A percentile compares a stretch with the other conserved stretches of the same genome.
Evolutionary conservation across 2,113 vertebrate genomes (phyloP).

Genomic region (Emberiza fucata): DNA sequence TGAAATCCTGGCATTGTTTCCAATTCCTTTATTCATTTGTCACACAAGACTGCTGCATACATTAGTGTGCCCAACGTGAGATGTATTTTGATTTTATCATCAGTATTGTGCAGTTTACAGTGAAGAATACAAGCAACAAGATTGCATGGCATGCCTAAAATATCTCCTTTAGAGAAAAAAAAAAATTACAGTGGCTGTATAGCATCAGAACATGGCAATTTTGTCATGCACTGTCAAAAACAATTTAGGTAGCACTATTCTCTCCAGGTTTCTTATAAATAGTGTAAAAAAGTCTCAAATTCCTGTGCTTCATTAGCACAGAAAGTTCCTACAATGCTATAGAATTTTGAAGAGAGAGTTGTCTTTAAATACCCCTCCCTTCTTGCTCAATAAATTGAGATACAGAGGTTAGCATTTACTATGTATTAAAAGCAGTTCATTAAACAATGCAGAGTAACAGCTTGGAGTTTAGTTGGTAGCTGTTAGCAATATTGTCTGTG

Average conservation of each 20-base stretch:
- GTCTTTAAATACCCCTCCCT: constrained; percentile 6
- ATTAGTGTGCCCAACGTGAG: not conserved
- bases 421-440: constrained; percentile 68
- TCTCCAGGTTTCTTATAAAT: not conserved
- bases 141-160: not conserved
- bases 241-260: not conserved
- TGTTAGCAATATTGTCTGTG: constrained; percentile 68
- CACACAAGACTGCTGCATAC: not conserved
- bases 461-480: constrained; percentile 66
- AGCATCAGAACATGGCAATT: not conserved
- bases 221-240: not conserved
- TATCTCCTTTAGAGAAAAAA: not conserved
- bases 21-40: not conserved
- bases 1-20: not conserved
- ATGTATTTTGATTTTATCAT: not conserved
- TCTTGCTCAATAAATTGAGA: constrained; percentile 15
- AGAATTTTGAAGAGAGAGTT: not conserved
- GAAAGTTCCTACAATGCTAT: not conserved
- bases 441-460: constrained; percentile 66
- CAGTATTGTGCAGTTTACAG: not conserved
- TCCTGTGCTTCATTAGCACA: not conserved
- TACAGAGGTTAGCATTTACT: constrained; percentile 46
- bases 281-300: not conserved
- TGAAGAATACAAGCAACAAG: not conserved
- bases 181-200: not conserved